Percentiles rank a stretch among this genome's conserved stretches.
Evolutionary conservation across 2,113 vertebrate genomes (phyloP).

Genomic region (Stictonetta naevosa): DNA sequence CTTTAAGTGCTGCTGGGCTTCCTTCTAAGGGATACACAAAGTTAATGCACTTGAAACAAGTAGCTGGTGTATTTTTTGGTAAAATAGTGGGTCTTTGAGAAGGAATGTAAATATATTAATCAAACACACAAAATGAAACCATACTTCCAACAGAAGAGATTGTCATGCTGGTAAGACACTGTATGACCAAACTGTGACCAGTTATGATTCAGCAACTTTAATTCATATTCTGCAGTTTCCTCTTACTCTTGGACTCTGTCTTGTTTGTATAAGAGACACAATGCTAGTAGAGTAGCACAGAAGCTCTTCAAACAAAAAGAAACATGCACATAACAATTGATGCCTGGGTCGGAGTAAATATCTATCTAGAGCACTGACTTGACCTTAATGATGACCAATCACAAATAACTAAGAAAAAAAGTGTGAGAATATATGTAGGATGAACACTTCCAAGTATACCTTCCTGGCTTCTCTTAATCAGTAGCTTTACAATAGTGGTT

Average conservation of each 20-base stretch:
- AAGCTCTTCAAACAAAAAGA: neutral
- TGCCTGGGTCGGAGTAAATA: neutral
- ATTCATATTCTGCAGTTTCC: neutral
- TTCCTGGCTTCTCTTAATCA: neutral
- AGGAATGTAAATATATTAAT: neutral
- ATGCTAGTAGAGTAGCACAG: neutral
- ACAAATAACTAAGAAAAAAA: neutral
- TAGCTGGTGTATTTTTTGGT: neutral
- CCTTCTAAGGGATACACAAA: neutral
- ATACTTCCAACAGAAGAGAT: neutral
- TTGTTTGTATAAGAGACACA: neutral
- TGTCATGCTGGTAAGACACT: neutral
- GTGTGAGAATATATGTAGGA: neutral
- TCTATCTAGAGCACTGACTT: neutral
- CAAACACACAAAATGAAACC: neutral
- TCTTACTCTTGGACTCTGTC: neutral
- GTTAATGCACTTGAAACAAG: neutral
- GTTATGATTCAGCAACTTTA: neutral
- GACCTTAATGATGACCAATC: neutral
- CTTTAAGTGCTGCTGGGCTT: neutral
- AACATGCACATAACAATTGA: neutral
- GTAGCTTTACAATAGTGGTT: neutral
- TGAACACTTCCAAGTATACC: neutral
- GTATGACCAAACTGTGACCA: neutral
- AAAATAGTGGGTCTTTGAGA: neutral